A percentile compares a stretch with the other conserved stretches of the same genome.
These are phyloP conservation scores for Cydia splendana DNA, from an alignment of 1,140 invertebrate species.

Conservation along the genomic window DNA sequence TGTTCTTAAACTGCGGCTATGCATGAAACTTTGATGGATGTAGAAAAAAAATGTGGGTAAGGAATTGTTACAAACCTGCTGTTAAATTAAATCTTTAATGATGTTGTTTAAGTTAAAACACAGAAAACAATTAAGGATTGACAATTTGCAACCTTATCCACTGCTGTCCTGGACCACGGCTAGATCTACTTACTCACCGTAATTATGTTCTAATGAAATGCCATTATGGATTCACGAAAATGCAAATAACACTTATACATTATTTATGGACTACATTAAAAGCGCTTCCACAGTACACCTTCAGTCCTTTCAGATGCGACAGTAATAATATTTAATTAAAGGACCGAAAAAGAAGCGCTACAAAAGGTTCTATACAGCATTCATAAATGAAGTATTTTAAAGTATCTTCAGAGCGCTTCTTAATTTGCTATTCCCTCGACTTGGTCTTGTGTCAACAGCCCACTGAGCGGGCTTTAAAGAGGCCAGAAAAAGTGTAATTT, in stretches of 20 bases:
- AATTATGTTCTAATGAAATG: too few relatives aligned
- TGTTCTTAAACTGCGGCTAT: neutral
- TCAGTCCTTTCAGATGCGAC: neutral
- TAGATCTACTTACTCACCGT: too few relatives aligned
- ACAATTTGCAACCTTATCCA: too few relatives aligned
- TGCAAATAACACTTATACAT: neutral
- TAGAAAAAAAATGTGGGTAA: neutral
- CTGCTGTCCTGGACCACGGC: too few relatives aligned
- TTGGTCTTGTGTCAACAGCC: slow-evolving; percentile 7
- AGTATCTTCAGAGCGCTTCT: slow-evolving; percentile 7
- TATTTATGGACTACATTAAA: neutral
- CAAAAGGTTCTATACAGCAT: neutral
- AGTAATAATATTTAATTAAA: slow-evolving; percentile 11
- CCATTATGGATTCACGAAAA: neutral
- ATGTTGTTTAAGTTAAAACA: too few relatives aligned
- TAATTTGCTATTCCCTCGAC: slow-evolving; percentile 15
- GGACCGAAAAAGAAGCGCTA: neutral
- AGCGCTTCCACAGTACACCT: neutral
- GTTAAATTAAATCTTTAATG: too few relatives aligned
- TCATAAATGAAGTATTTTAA: slow-evolving; percentile 15
- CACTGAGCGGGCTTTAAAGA: slow-evolving; percentile 8
- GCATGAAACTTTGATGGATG: slow-evolving; percentile 3
- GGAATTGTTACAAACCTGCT: neutral
- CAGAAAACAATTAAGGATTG: too few relatives aligned
- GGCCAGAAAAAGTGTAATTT: slow-evolving; percentile 30